These are phyloP conservation scores for Drosophila flavopinicola DNA, from an alignment of 2,888 invertebrate species.

Conservation along the genomic window DNA sequence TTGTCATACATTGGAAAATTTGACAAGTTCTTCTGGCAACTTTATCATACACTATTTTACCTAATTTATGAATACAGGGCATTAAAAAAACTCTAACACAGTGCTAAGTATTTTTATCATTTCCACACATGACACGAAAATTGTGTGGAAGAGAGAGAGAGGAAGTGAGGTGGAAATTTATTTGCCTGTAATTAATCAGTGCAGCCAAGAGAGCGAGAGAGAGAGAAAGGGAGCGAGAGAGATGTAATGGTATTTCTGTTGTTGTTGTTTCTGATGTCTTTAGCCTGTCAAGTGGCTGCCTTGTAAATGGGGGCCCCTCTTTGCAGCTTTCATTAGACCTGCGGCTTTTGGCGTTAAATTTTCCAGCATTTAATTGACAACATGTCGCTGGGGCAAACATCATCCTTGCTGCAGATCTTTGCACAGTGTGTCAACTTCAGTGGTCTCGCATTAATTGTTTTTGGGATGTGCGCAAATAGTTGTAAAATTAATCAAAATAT, in stretches of 20 bases:
- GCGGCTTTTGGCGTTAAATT: slow-evolving; percentile 74
- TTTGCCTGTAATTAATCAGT: slow-evolving; percentile 71
- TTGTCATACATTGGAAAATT: no score
- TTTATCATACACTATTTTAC: no score
- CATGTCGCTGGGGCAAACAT: slow-evolving; percentile 64
- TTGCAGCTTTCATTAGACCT: slow-evolving; percentile 38
- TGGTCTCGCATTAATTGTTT: slow-evolving; percentile 30
- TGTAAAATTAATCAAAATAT: slow-evolving; percentile 46
- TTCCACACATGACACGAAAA: slow-evolving; percentile 53
- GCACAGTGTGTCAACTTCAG: neutral
- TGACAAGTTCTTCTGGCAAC: no score
- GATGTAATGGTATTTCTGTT: slow-evolving; percentile 28
- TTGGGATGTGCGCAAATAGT: slow-evolving; percentile 28
- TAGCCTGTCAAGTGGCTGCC: slow-evolving; percentile 38
- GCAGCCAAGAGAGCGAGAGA: slow-evolving; percentile 14
- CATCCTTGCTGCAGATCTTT: slow-evolving; percentile 7
- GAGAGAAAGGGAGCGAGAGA: neutral
- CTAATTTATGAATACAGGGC: slow-evolving; percentile 2
- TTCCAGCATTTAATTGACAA: slow-evolving; percentile 83
- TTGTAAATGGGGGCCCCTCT: slow-evolving; percentile 20
- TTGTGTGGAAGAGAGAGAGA: slow-evolving; percentile 1
- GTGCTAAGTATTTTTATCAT: slow-evolving; percentile 68
- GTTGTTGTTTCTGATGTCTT: slow-evolving; percentile 19
- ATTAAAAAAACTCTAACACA: slow-evolving; percentile 17
- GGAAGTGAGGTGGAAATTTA: slow-evolving; percentile 54